Evolutionary conservation across 2,797 vertebrate species (phyloP).

Genomic region (Pseudotriccus pelzelni): DNA sequence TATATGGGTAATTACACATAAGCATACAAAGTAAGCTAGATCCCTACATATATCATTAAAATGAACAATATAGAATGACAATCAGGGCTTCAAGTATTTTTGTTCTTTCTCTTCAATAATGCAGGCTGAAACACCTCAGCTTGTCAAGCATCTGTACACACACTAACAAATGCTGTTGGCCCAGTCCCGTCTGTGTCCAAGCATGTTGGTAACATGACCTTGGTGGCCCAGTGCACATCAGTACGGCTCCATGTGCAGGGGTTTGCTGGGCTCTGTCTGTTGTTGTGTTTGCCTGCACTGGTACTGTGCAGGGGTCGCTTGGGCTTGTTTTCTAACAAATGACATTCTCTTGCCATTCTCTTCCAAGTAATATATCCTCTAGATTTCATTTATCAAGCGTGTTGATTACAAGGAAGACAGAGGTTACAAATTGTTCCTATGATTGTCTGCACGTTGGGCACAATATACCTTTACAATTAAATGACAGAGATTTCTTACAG

Average conservation of each 20-base stretch:
- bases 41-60: constrained; percentile 72
- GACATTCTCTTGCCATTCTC: constrained; percentile 55
- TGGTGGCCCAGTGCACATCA: background rate
- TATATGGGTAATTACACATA: constrained; percentile 79
- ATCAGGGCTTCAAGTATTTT: background rate
- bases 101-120: background rate
- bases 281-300: background rate
- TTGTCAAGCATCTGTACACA: constrained; percentile 7
- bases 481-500: background rate
- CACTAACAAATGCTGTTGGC: background rate
- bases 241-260: rapidly evolving
- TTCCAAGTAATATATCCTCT: constrained; percentile 36
- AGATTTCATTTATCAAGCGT: constrained; percentile 52
- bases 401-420: constrained; percentile 35
- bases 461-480: background rate
- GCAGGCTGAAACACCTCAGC: background rate
- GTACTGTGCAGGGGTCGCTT: constrained; percentile 29
- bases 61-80: constrained; percentile 56
- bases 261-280: background rate
- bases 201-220: background rate
- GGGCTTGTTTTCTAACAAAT: constrained; percentile 25
- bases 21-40: constrained; percentile 70
- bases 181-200: background rate
- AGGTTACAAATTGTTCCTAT: background rate
- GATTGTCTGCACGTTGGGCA: background rate